A percentile compares a stretch with the other conserved stretches of the same genome.
phyloP scores from a whole-genome alignment of 2,797 vertebrate genomes.

The Schizopygopsis pylzovi region DNA sequence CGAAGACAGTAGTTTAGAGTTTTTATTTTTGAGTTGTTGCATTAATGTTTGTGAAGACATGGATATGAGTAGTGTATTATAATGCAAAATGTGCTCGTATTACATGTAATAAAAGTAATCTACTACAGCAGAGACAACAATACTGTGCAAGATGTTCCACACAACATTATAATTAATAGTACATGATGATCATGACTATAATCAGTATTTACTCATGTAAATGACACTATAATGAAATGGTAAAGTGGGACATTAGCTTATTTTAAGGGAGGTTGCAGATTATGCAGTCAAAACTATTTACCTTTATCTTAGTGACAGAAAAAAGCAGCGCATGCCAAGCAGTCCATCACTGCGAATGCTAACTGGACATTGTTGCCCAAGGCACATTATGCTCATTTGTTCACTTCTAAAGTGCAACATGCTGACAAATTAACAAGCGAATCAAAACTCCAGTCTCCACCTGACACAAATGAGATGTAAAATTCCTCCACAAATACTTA shows the following conservation, averaged over 20 bases:
- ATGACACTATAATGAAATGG: conserved; percentile 2
- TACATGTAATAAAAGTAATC: conserved; percentile 27
- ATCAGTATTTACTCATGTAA: conserved; percentile 3
- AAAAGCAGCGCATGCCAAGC: conserved; percentile 11
- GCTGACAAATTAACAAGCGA: conserved; percentile 37
- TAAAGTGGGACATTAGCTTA: background rate
- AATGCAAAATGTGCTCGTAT: background rate
- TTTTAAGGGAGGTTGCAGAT: background rate
- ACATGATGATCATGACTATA: conserved; percentile 18
- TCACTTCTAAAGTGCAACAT: conserved; percentile 43
- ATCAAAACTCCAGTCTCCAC: conserved; percentile 22
- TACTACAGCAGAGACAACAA: conserved; percentile 38
- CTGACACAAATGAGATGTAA: background rate
- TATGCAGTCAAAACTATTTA: background rate
- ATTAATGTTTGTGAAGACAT: conserved; percentile 1
- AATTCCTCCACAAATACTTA: background rate
- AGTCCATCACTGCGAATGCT: conserved; percentile 9
- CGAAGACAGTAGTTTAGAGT: background rate
- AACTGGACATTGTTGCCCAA: conserved; percentile 6
- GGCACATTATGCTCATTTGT: background rate
- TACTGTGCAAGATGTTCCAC: background rate
- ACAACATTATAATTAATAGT: conserved; percentile 25
- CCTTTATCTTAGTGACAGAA: background rate
- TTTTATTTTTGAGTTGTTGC: conserved; percentile 5
- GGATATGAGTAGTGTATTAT: background rate